phyloP scores from a whole-genome alignment of 2,797 vertebrate species.

The Echiichthys vipera region DNA sequence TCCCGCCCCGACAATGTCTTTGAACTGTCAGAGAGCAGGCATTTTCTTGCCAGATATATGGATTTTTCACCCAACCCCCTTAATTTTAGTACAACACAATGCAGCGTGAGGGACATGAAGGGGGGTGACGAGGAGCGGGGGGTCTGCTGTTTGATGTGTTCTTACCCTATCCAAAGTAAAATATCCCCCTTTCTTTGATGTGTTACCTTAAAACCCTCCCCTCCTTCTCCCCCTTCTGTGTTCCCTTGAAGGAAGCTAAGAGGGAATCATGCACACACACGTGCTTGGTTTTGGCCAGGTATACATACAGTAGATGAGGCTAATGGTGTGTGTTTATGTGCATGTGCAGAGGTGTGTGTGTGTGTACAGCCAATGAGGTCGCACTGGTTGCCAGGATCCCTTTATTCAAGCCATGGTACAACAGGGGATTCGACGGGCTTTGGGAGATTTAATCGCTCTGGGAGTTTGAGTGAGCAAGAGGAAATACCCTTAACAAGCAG shows the following conservation, averaged over 20 bases:
- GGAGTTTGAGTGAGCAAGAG: conserved; percentile 76
- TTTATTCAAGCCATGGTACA: conserved; percentile 42
- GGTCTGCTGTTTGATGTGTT: conserved; percentile 76
- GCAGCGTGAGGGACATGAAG: conserved; percentile 50
- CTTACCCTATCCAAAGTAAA: conserved; percentile 71
- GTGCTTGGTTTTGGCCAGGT: conserved; percentile 44
- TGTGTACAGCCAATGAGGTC: conserved; percentile 15
- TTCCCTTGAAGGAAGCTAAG: conserved; percentile 47
- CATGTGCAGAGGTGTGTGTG: conserved; percentile 12
- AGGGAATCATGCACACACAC: conserved; percentile 42
- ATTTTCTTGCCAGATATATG: conserved; percentile 75
- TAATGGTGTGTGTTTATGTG: conserved; percentile 25
- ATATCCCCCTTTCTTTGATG: conserved; percentile 77
- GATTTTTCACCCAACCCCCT: conserved; percentile 69
- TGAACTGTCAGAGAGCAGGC: conserved; percentile 77
- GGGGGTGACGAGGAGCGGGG: not conserved
- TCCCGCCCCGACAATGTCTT: conserved; percentile 62
- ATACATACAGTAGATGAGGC: conserved; percentile 24
- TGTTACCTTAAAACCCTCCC: conserved; percentile 63
- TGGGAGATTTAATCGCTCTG: conserved; percentile 73
- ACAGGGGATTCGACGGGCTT: conserved; percentile 60
- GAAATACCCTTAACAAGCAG: conserved; percentile 83
- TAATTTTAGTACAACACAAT: conserved; percentile 75
- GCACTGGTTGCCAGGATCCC: conserved; percentile 39
- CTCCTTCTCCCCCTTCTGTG: not conserved